Evolutionary conservation across 1,140 invertebrate species (phyloP), one percentile per base, ranked within the genome.

Genomic region (Leptinotarsa undecemlineata): DNA sequence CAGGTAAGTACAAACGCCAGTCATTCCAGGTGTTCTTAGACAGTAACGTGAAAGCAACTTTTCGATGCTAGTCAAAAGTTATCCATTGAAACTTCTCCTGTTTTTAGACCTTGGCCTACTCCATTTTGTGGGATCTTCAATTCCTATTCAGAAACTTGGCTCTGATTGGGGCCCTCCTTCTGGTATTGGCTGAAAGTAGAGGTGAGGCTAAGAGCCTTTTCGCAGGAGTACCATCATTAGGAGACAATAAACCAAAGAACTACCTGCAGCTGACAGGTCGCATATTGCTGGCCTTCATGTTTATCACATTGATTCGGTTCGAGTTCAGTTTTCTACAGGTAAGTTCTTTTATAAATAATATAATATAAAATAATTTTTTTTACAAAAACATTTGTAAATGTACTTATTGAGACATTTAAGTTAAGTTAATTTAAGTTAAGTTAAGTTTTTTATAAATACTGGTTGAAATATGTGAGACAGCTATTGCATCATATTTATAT

Each of bases 271-370:
- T 99, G 3, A 94, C 96, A 74, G 98, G 98, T 33, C 90, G 98
- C 78, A 92, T 99, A 75, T 89, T 99, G 17, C 87, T 99, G 20
- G 98, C 98, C 13, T 98, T 99, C 86, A 99, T 99, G 98, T 99
- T 99, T 85, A 91, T 99, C 76, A 99, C 98, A 1, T 87, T 99
- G 19, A 91, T 99, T 68, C 90, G 96, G 80, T 96, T 99, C 83
- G 98, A 99, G 85, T 86, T 96, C 51, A 94, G 93, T 61, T 93
- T 97, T 83, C 85, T 98, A 78, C 94, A 97, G 89, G 94, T 96
- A 78, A 83, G 85, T 47, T 47, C 3, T 26, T 11, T 42, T 42
- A 3, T 42, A 11, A 3, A 42, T 42, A 42, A 42, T 33, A 33
- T 33, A 33, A 33, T 21, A 20, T 15, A n/a, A n/a, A n/a, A n/a